Evolutionary conservation across 2,888 invertebrate species (phyloP).

Genomic region (Philereme transversata): DNA sequence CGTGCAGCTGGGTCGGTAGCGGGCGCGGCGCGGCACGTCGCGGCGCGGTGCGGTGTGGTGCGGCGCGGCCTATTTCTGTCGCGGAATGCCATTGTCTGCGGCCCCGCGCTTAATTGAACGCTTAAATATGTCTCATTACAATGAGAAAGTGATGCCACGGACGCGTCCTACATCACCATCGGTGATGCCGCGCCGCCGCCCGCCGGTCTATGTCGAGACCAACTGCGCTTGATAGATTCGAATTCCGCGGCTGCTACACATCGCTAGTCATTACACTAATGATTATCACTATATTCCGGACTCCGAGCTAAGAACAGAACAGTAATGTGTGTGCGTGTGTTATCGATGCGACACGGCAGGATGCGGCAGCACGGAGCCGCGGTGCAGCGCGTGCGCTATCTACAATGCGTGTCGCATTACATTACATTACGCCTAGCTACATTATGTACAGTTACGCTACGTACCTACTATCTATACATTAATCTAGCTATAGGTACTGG

Average conservation of each 20-base stretch:
- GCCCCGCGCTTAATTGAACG: conserved; percentile 31
- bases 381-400: conserved; percentile 19
- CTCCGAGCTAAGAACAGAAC: too few relatives aligned
- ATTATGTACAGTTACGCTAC: conserved; percentile 31
- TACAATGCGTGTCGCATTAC: conserved; percentile 30
- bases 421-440: conserved; percentile 32
- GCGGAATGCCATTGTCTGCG: conserved; percentile 39
- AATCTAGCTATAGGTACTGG: conserved; percentile 28
- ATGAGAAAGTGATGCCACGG: conserved; percentile 18
- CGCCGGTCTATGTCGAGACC: not conserved
- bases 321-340: too few relatives aligned
- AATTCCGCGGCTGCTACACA: conserved; percentile 9
- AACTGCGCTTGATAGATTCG: not conserved
- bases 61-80: conserved; percentile 32
- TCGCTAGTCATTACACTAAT: not conserved
- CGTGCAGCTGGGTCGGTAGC: not conserved
- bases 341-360: too few relatives aligned
- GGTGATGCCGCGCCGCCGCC: conserved; percentile 3
- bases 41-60: not conserved
- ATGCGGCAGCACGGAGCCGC: not conserved
- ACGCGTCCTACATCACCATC: conserved; percentile 1
- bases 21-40: not conserved
- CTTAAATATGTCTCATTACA: conserved; percentile 32
- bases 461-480: conserved; percentile 26
- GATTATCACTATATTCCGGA: too few relatives aligned